Base-by-base conservation (phyloP, 2,888 invertebrate species). In the Notocelia uddmanniana region DNA sequence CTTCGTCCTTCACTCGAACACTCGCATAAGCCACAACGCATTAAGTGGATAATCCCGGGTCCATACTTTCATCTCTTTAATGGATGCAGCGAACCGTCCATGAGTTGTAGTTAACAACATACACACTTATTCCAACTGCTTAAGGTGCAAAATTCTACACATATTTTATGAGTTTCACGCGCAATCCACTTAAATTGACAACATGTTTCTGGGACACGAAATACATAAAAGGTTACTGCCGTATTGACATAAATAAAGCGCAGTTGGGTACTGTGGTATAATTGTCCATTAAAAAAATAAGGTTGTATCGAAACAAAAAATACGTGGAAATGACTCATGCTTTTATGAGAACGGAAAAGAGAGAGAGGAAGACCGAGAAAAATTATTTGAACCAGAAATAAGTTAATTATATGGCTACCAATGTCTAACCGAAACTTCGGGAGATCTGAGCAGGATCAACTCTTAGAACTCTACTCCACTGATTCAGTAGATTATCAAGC, bases 51-150 rank as follows among this genome's bases (percentile, higher is more conserved):
- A 91, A 91, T 92, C 89, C 88, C 75, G 82, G 86, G 87, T 89
- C 87, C 88, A 91, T 89, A 89, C 89, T 89, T 89, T 87, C 90
- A 92, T 91, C 89, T 88, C 81, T 83, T 84, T 90, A 91, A 90
- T 91, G 91, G 89, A 90, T 88, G 90, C 89, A 88, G 83, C 83
- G 85, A 86, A 83, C 85, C 86, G 85, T 89, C 87, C 87, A 88
- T 87, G 82, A 86, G 81, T 54, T 23, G 54, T 79, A 84, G 41
- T 41, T 41, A 41, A 41, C 5, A 13, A 41, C 41, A 41, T 41
- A 41, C 5, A 26, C 5, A 41, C 15, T 41, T 41, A 41, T 41
- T 41, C 15, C 13, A 15, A 41, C 5, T 13, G 41, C 41, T 41
- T 41, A 41, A 41, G 15, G 41, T 41, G 15, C 41, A 41, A 15